Percentiles rank a stretch among this genome's conserved stretches.
Evolutionary conservation across 2,888 invertebrate genomes (phyloP).

Genomic region (Gastrophysa polygoni): DNA sequence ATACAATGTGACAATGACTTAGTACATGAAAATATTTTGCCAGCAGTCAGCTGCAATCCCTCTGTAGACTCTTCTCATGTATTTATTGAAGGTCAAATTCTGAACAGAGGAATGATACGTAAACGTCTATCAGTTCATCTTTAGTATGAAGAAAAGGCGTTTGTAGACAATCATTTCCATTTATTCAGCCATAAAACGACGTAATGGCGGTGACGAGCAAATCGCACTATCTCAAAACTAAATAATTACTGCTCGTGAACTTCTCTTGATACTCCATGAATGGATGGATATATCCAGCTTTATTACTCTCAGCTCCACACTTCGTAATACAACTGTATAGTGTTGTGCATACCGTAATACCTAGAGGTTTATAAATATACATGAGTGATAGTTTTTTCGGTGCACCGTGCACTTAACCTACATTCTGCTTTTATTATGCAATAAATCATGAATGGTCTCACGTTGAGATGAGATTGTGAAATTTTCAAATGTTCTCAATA

Average conservation of each 20-base stretch:
- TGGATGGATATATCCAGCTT: constrained; percentile 29
- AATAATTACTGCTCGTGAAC: constrained; percentile 27
- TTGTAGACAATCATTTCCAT: constrained; percentile 17
- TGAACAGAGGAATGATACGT: too few species aligned
- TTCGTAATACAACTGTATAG: constrained; percentile 27
- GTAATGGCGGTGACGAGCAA: constrained; percentile 6
- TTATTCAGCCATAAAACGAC: constrained; percentile 27
- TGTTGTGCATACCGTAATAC: constrained; percentile 14
- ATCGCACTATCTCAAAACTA: constrained; percentile 29
- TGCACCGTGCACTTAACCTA: background rate
- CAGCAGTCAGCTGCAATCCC: too few species aligned
- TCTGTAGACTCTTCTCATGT: too few species aligned
- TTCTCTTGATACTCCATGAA: constrained; percentile 26
- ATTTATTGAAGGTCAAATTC: too few species aligned
- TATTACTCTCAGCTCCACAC: constrained; percentile 27
- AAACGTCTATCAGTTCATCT: too few species aligned
- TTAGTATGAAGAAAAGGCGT: constrained; percentile 1
- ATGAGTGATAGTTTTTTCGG: background rate
- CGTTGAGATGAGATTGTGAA: too few species aligned
- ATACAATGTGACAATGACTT: too few species aligned
- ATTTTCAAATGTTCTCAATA: too few species aligned
- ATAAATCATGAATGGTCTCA: background rate
- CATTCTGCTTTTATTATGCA: background rate
- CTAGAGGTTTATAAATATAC: background rate
- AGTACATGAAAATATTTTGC: too few species aligned